These are phyloP conservation scores for Lycocorax pyrrhopterus DNA, from an alignment of 2,113 vertebrate genomes.

Conservation along the genomic window DNA sequence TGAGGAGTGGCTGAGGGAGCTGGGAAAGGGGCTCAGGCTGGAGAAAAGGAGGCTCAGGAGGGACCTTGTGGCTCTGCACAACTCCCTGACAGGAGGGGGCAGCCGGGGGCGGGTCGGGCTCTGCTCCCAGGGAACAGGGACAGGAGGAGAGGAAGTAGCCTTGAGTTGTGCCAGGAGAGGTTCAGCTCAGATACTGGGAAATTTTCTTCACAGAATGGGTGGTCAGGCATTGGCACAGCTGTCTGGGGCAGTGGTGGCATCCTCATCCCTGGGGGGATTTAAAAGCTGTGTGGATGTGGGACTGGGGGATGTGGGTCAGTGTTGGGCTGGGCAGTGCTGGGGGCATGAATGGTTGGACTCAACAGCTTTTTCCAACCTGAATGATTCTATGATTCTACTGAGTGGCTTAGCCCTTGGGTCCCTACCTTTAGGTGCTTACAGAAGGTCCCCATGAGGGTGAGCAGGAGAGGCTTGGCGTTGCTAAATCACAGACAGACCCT, in stretches of 20 bases:
- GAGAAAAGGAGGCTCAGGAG: neutral
- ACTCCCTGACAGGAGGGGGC: neutral
- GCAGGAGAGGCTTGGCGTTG: neutral
- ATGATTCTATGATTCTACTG: neutral
- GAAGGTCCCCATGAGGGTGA: neutral
- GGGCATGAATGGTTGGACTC: neutral
- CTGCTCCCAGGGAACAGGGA: neutral
- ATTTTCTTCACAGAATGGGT: neutral
- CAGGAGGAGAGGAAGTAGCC: rapidly evolving
- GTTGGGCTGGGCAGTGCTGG: neutral
- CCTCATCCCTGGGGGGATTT: neutral
- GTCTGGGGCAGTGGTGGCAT: neutral
- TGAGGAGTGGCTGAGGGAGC: neutral
- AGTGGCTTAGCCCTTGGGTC: neutral
- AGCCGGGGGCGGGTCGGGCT: rapidly evolving
- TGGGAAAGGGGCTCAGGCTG: neutral
- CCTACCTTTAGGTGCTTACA: neutral
- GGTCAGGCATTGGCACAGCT: neutral
- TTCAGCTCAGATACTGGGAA: rapidly evolving
- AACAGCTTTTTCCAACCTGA: neutral
- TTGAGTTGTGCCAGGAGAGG: rapidly evolving
- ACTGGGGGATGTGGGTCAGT: rapidly evolving
- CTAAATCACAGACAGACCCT: neutral
- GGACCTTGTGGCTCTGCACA: neutral
- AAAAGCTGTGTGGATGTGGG: rapidly evolving